Evolutionary conservation across 2,113 vertebrate species (phyloP).

Genomic region (Girardinichthys multiradiatus): DNA sequence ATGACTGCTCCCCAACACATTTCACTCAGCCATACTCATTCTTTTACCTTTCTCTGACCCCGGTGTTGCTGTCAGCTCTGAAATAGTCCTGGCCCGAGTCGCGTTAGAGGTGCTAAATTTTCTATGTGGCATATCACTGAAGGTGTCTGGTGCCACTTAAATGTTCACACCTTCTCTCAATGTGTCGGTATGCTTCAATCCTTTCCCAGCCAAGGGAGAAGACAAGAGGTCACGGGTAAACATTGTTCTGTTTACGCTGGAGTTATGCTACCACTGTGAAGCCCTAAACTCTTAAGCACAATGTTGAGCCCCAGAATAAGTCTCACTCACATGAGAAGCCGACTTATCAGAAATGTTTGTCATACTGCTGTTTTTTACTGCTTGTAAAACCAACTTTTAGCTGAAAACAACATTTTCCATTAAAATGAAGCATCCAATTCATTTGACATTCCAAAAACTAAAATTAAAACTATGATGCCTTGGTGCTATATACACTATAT

Average conservation of each 20-base stretch:
- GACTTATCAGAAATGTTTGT: slow-evolving; percentile 9
- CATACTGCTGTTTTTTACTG: slow-evolving; percentile 7
- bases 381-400: slow-evolving; percentile 6
- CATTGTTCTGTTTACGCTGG: slow-evolving; percentile 35
- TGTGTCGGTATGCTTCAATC: slow-evolving; percentile 44
- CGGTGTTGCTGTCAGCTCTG: slow-evolving; percentile 42
- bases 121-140: slow-evolving; percentile 39
- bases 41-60: slow-evolving; percentile 63
- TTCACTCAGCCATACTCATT: slow-evolving; percentile 48
- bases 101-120: slow-evolving; percentile 63
- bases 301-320: slow-evolving; percentile 10
- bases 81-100: slow-evolving; percentile 34
- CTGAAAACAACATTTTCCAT: slow-evolving; percentile 9
- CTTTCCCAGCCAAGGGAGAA: slow-evolving; percentile 30
- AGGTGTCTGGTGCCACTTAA: slow-evolving; percentile 59
- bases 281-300: slow-evolving; percentile 1
- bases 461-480: neutral
- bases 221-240: slow-evolving; percentile 37
- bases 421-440: slow-evolving; percentile 1
- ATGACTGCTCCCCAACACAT: slow-evolving; percentile 38
- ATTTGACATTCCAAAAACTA: neutral
- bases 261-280: slow-evolving; percentile 5
- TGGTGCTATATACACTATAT: neutral
- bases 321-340: slow-evolving; percentile 20
- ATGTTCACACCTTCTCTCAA: slow-evolving; percentile 51